Evolutionary conservation across 2,797 vertebrate species (phyloP), one percentile per base, ranked within the genome.

Genomic region (Rhinogobio ventralis): DNA sequence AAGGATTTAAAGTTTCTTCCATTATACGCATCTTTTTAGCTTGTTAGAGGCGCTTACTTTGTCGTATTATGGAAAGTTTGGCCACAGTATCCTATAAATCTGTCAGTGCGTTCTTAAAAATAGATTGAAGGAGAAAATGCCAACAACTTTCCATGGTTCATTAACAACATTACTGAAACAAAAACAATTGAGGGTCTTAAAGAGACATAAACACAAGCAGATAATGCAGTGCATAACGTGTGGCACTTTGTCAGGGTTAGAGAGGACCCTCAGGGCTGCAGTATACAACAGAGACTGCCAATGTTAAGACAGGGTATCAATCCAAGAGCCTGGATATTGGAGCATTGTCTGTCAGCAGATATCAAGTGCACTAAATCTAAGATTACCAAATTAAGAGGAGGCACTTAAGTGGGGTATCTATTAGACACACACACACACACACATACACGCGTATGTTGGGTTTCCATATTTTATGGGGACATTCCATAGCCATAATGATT

Each of bases 331-430:
- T 46, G 76, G 82, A 83, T 67, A 87, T 57, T 62, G 76, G 76
- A 85, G 83, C 83, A 73, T 86, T 81, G 75, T 66, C 75, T 85
- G 83, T 73, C 83, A 85, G 64, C 83, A 79, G 76, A 85, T 85
- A 79, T 85, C 83, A 85, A 74, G 75, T 72, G 85, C 81, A 82
- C 85, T 82, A 71, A 83, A 86, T 77, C 71, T 82, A 71, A 82
- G 75, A 71, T 82, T 78, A 86, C 80, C 73, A 78, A 82, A 81
- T 82, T 86, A 82, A 81, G 79, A 67, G 83, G 45, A 78, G 79
- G 85, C 85, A 86, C 72, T 82, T 81, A 81, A 67, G 72, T 68
- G 39, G 76, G 64, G 66, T 76, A 82, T 69, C 62, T 72, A 79
- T 79, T 81, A 45, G 51, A 77, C 55, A 45, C 75, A 73, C 67